These are phyloP conservation scores for Bujurquina vittata DNA, from an alignment of 2,113 vertebrate genomes.

Conservation along the genomic window DNA sequence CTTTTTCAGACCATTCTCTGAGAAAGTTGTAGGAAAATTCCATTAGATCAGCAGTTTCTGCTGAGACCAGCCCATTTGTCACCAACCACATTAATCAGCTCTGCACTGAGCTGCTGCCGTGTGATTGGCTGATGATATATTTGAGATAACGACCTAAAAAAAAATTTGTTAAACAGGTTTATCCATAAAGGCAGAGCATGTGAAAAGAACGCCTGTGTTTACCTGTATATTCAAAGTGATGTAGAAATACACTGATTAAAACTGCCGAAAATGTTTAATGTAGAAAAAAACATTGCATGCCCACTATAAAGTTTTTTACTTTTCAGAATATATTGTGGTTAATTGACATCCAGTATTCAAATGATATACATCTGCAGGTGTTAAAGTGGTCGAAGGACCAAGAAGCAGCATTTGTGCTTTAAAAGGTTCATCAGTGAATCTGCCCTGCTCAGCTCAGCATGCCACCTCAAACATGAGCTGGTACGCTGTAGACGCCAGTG, in stretches of 20 bases:
- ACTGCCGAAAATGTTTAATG: not conserved
- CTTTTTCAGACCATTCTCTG: not conserved
- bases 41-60: too few relatives aligned
- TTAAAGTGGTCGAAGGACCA: not conserved
- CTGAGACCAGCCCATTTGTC: not conserved
- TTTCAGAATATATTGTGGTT: not conserved
- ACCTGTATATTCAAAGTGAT: not conserved
- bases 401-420: slow-evolving; percentile 3
- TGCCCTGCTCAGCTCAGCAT: slow-evolving; percentile 1
- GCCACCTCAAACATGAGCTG: not conserved
- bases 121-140: not conserved
- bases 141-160: not conserved
- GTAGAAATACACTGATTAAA: not conserved
- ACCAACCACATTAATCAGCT: not conserved
- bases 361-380: not conserved
- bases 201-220: not conserved
- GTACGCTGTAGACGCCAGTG: not conserved
- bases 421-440: slow-evolving; percentile 32
- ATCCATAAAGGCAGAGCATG: too few relatives aligned
- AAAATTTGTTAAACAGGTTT: not conserved
- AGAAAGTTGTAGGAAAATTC: not conserved
- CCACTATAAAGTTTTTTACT: not conserved
- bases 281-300: not conserved
- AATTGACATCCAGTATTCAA: not conserved
- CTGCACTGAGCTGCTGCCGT: not conserved